phyloP scores from a whole-genome alignment of 2,113 vertebrate genomes.

The Loxodonta africana region DNA sequence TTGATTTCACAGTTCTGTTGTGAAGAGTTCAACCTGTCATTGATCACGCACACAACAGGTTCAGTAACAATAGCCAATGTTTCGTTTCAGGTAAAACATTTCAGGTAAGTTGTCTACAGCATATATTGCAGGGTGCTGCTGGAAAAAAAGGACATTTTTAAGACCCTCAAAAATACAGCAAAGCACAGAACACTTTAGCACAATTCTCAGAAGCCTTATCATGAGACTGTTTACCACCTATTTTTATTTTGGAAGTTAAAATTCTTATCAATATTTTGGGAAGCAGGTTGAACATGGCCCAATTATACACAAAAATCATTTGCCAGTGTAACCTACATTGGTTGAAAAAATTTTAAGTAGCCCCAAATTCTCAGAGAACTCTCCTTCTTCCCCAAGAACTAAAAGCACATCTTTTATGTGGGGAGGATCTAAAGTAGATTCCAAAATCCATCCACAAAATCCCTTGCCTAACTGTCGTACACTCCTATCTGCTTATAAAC shows the following conservation, averaged over 20 bases:
- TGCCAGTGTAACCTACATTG: background rate
- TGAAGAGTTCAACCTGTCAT: background rate
- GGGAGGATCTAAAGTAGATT: background rate
- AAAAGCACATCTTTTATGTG: background rate
- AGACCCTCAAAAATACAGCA: background rate
- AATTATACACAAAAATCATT: background rate
- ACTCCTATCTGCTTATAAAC: background rate
- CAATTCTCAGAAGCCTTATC: background rate
- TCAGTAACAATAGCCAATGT: background rate
- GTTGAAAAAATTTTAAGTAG: background rate
- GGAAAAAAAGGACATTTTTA: background rate
- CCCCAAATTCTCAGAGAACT: background rate
- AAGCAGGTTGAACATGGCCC: background rate
- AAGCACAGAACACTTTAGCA: background rate
- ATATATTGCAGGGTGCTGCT: background rate
- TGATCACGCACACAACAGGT: background rate
- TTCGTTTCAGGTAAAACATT: background rate
- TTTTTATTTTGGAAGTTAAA: background rate
- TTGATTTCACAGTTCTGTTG: background rate
- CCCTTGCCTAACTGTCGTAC: background rate
- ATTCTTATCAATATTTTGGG: background rate
- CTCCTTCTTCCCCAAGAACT: too few relatives aligned
- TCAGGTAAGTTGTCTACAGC: background rate
- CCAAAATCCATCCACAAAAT: background rate
- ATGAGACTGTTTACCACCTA: background rate